Base-by-base conservation (phyloP, 2,888 invertebrate genomes). In the Mythimna loreyi region DNA sequence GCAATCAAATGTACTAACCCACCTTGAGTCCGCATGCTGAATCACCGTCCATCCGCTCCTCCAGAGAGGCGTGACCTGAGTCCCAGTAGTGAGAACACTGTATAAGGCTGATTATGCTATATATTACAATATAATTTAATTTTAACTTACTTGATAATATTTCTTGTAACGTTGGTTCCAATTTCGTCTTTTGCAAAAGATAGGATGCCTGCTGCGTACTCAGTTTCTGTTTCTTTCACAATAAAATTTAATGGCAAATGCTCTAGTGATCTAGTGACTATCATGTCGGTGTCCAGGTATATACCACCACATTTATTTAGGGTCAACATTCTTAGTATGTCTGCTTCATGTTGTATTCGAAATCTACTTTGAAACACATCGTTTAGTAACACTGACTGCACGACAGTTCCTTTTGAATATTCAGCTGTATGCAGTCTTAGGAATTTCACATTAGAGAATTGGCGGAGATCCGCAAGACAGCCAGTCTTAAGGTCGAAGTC, bases 241-340 rank as follows among this genome's bases (percentile, higher is more conserved):
- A 96, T 96, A 83, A 96, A 97, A 88, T 97, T 97, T 13, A 86
- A 83, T 11, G 86, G 91, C 16, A 97, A 85, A 3, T 89, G 83
- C 53, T 96, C 94, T 50, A 97, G 86, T 23, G 95, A 92, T 75
- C 96, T 97, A 40, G 96, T 94, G 3, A 97, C 96, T 23, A 98
- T 96, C 1, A 97, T 96, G 86, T 98, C 98, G 76, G 97, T 91
- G 84, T 98, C 98, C 61, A 98, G 88, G 86, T 98, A 98, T 52
- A 97, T 97, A 0, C 98, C 98, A 13, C 97, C 97, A 86, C 96
- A 97, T 85, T 97, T 97, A 96, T 97, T 97, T 0, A 98, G 91
- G 0, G 97, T 96, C 43, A 97, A 86, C 78, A 96, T 97, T 72
- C 97, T 90, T 49, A 97, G 89, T 28, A 97, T 94, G 83, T 97